Evolutionary conservation across 2,888 invertebrate species (phyloP), one percentile per base, ranked within the genome.

Genomic region (Ormyrus pomaceus): DNA sequence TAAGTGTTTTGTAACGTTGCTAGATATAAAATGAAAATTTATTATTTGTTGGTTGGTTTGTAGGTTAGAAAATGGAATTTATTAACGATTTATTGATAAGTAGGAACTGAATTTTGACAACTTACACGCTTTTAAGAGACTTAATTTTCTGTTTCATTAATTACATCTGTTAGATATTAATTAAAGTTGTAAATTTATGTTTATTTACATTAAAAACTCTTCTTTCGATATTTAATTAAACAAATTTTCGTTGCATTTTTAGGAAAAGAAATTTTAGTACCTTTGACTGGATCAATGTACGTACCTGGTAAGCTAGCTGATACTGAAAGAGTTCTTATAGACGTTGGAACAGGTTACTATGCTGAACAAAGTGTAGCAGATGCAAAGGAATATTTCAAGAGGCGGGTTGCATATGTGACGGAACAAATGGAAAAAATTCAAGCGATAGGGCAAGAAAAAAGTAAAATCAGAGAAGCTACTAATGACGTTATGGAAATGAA

Each of bases 271-370:
- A 95, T 99, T 84, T 92, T 99, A 34, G 98, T 99, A 13, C 99
- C 99, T 1, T 92, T 99, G 11, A 98, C 99, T 11, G 96, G 97
- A 86, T 99, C 99, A 93, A 98, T 99, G 96, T 99, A 99, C 92
- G 98, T 99, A 61, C 96, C 97, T 59, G 99, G 99, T 2, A 94
- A 94, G 86, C 92, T 99, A 79, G 93, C 94, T 82, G 96, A 98
- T 88, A 94, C 96, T 53, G 94, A 96, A 74, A 95, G 95, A 90
- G 97, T 98, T 73, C 93, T 99, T 51, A 96, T 99, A 84, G 99
- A 99, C 91, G 95, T 99, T 88, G 99, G 99, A 71, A 99, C 99
- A 72, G 98, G 99, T 83, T 99, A 99, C 91, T 99, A 96, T 92
- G 96, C 96, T 34, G 96, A 98, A 91, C 98, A 98, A 95, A 94